phyloP scores from a whole-genome alignment of 2,888 invertebrate species.

The Tachina fera region DNA sequence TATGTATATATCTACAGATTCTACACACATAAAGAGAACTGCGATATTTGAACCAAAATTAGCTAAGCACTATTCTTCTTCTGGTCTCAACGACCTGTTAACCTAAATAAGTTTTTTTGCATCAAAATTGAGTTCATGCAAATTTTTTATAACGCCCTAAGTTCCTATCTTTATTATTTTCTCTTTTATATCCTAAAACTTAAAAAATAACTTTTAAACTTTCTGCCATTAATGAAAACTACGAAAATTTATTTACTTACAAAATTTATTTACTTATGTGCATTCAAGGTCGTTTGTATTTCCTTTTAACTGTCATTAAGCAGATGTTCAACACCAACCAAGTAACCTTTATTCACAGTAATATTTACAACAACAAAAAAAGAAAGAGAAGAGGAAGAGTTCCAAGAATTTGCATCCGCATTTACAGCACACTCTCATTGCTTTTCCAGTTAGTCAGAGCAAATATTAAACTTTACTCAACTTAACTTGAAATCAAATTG shows the following conservation, averaged over 20 bases:
- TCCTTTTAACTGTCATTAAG: not conserved
- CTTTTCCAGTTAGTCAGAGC: conserved; percentile 12
- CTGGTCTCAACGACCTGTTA: too few relatives aligned
- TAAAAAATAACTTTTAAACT: not conserved
- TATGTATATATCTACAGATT: too few relatives aligned
- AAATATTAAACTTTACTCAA: conserved; percentile 34
- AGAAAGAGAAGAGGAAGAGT: not conserved
- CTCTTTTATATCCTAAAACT: too few relatives aligned
- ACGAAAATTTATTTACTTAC: not conserved
- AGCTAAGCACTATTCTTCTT: too few relatives aligned
- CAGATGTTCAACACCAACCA: conserved; percentile 37
- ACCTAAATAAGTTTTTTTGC: too few relatives aligned
- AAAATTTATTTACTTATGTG: not conserved
- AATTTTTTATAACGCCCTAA: too few relatives aligned
- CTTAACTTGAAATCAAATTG: conserved; percentile 25
- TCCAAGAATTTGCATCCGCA: conserved; percentile 21
- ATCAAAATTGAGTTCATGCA: too few relatives aligned
- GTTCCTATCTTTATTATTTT: too few relatives aligned
- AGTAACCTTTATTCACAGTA: conserved; percentile 29
- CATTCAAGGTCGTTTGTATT: conserved; percentile 24
- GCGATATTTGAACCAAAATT: too few relatives aligned
- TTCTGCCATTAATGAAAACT: not conserved
- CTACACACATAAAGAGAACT: too few relatives aligned
- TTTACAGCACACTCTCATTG: conserved; percentile 1
- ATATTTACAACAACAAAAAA: conserved; percentile 1